Base-by-base conservation (phyloP, 2,797 vertebrate genomes). In the Heterohyrax brucei region DNA sequence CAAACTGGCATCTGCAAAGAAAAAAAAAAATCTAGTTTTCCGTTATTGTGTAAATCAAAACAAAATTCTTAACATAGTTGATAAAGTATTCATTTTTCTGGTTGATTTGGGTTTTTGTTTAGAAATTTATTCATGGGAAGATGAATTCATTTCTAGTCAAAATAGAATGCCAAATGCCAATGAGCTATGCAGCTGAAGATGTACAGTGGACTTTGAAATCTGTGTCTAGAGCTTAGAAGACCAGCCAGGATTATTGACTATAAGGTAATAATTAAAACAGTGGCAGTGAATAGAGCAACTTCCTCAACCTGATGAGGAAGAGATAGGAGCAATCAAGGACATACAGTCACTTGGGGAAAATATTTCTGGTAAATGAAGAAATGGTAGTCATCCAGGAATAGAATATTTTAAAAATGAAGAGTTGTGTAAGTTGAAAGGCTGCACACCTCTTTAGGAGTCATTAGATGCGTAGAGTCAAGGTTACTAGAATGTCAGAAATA, bases 41-140 rank as follows among this genome's bases (percentile, higher is more conserved):
- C 90, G 87, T 75, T 95, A 92, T 98, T 98, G 93, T 81, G 62
- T 91, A 93, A 95, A 95, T 88, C 95, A 95, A 87, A 97, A 85
- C 80, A 97, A 97, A 97, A 98, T 97, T 97, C 87, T 95, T 98
- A 84, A 22, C 93, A 92, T 95, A 82, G 89, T 96, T 97, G 96
- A 89, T 93, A 86, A 97, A 98, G 87, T 83, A 94, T 91, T 97
- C 94, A 80, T 94, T 97, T 14, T 96, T 96, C 86, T 96, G 92
- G 91, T 89, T 96, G 87, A 97, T 86, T 96, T 94, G 56, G 72
- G 96, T 98, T 97, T 98, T 95, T 98, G 76, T 97, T 98, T 96
- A 87, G 88, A 97, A 92, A 72, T 91, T 94, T 97, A 61, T 56
- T 39, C 95, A 85, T 96, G 96, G 94, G 93, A 97, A 97, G 89